A percentile compares a stretch with the other conserved stretches of the same genome.
Conservation (phyloP, 2,888 invertebrate species). For the Limulus polyphemus region DNA sequence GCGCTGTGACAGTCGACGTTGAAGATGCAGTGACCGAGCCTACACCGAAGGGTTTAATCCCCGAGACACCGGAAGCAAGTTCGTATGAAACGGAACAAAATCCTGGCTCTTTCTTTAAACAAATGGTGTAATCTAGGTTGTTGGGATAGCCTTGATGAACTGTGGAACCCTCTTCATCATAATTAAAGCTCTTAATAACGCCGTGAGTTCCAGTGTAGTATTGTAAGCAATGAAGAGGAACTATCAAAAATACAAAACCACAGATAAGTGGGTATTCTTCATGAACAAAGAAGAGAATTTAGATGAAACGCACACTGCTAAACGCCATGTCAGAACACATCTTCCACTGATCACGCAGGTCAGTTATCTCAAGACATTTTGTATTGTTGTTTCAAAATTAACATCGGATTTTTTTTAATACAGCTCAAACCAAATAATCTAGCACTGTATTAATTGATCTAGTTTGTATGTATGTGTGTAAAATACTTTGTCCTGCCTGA, state of each 20-base stretch:
- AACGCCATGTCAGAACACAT: no score
- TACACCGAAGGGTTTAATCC: constrained; percentile 23
- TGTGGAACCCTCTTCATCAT: constrained; percentile 16
- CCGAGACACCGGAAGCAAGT: constrained; percentile 14
- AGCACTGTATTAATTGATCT: no score
- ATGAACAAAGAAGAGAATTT: no score
- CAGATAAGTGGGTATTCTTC: no score
- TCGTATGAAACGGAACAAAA: constrained; percentile 27
- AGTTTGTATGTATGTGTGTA: no score
- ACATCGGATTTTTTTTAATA: no score
- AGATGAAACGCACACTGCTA: no score
- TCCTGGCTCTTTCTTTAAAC: constrained; percentile 26
- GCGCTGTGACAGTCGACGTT: constrained; percentile 6
- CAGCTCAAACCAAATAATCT: no score
- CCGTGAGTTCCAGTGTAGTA: constrained; percentile 28
- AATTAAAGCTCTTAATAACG: constrained; percentile 30
- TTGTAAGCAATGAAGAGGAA: constrained; percentile 30
- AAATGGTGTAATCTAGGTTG: constrained; percentile 27
- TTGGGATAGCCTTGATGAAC: constrained; percentile 25
- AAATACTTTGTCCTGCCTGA: no score
- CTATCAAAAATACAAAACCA: constrained; percentile 5
- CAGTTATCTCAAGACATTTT: no score
- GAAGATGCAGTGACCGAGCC: constrained; percentile 16
- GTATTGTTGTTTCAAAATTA: no score
- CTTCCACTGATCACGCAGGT: no score